Base-by-base conservation (phyloP, 2,113 vertebrate species). In the Kobus ellipsiprymnus region DNA sequence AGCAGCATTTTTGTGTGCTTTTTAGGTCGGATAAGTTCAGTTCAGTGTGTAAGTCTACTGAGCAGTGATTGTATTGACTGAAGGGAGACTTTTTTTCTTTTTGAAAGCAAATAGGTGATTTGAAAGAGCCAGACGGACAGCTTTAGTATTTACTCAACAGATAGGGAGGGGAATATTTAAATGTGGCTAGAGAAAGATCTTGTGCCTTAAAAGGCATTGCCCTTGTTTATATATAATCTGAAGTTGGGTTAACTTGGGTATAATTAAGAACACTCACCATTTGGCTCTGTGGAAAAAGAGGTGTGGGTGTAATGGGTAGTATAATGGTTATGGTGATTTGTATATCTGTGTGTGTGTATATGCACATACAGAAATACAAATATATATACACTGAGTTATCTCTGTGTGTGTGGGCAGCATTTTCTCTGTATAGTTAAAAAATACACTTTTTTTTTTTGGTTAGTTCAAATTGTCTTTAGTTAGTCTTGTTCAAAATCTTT, bases 61-160 rank as follows among this genome's bases (percentile, higher is more conserved):
- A 94, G 25, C 7, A 77, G 33, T 71, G 62, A 64, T 48, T 78
- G 48, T 57, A 33, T 57, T 85, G 46, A 60, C 77, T 90, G 60
- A 80, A 81, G 92, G 64, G 59, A 88, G 77, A 25, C 29, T 80
- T 25, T 55, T 3, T 2, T 91, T 52, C 59, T 50, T 93, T 96
- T 96, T 59, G 78, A 97, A 81, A 95, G 82, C 60, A 86, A 95
- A 74, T 77, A 95, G 92, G 46, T 95, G 81, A 77, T 60, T 84
- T 74, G 16, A 81, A 88, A 88, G 77, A 86, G 46, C 62, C 87
- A 95, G 94, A 74, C 54, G 3, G 5, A 50, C 40, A 84, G 11
- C 52, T 52, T 81, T 55, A 92, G 36, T 81, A 29, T 80, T 67
- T 91, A n/a, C 87, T 90, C 48, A 85, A 6, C 78, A 90, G 30